Evolutionary conservation across 2,113 vertebrate genomes (phyloP), one percentile per base, ranked within the genome.

Genomic region (Caloenas nicobarica): DNA sequence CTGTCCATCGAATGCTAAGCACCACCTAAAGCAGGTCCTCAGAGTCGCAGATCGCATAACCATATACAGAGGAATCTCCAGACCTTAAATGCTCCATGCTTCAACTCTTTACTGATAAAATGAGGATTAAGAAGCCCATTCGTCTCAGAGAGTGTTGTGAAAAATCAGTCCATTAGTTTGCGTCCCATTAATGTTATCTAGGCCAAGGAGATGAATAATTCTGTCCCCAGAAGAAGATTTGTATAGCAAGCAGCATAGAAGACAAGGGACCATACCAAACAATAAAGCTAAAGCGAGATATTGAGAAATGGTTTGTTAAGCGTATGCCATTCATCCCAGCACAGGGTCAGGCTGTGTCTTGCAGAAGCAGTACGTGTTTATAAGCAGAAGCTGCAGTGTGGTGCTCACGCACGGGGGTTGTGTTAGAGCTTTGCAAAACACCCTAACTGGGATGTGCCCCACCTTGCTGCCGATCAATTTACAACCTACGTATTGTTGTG

Each of bases 121-220:
- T 36, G 88, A 89, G 93, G 84, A 89, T 94, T 84, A 87, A 86
- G 89, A 86, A 91, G 81, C 16, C 24, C 91, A 93, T 94, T 78
- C 73, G 74, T 96, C 95, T 94, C 65, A 1, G 7, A 44, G 87
- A 92, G 65, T 42, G 73, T 83, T 91, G 95, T 81, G 84, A 95
- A 87, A 95, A 95, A 94, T 84, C 95, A 91, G 84, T 70, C 87
- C 84, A 93, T 96, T 96, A 81, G 71, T 96, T 94, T 95, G 93
- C 5, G 69, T 96, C 81, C 95, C 96, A 81, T 96, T 95, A 95
- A 93, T 78, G 93, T 54, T 95, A 73, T 92, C 93, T 91, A 92
- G 95, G 93, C 81, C 80, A 60, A 61, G 84, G 73, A 96, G 96
- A 96, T 81, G 89, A 95, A 96, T 95, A 89, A 94, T 96, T 91